Conservation (phyloP, 1,140 invertebrate species). For the Drosophila pallidifrons region DNA sequence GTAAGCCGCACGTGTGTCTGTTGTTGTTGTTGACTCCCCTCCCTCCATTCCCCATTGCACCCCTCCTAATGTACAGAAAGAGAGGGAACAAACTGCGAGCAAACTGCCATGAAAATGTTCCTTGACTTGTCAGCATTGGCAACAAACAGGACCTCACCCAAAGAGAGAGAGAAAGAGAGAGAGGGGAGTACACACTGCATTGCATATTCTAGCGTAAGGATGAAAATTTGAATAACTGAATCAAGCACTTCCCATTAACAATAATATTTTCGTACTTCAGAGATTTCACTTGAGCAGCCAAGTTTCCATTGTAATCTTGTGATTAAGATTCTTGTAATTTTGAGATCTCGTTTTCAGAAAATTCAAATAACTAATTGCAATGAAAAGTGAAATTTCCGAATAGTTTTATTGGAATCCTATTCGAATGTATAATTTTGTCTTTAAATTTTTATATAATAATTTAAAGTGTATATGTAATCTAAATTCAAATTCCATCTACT, state of each 20-base stretch:
- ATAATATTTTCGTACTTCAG: not conserved
- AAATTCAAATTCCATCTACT: too few relatives aligned
- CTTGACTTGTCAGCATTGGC: slow-evolving; percentile 24
- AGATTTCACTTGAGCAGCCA: too few relatives aligned
- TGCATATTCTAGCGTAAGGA: not conserved
- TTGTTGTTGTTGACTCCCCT: slow-evolving; percentile 37
- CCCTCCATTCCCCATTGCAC: too few relatives aligned
- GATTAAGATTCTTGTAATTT: too few relatives aligned
- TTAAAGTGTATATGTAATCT: too few relatives aligned
- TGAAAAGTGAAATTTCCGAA: too few relatives aligned
- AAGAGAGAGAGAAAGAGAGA: not conserved
- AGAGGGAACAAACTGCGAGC: slow-evolving; percentile 16
- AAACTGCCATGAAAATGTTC: slow-evolving; percentile 50
- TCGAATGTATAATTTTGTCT: too few relatives aligned
- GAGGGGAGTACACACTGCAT: slow-evolving; percentile 10
- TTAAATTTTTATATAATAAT: too few relatives aligned
- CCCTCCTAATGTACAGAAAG: not conserved
- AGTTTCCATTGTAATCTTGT: too few relatives aligned
- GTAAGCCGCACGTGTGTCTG: slow-evolving; percentile 76
- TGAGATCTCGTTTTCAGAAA: too few relatives aligned
- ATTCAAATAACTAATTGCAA: too few relatives aligned
- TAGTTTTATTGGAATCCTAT: too few relatives aligned
- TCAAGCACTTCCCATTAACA: not conserved
- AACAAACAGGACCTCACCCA: slow-evolving; percentile 6
- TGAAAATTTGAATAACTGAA: slow-evolving; percentile 8